phyloP scores from a whole-genome alignment of 2,113 vertebrate species.

The Pampusana beccarii region DNA sequence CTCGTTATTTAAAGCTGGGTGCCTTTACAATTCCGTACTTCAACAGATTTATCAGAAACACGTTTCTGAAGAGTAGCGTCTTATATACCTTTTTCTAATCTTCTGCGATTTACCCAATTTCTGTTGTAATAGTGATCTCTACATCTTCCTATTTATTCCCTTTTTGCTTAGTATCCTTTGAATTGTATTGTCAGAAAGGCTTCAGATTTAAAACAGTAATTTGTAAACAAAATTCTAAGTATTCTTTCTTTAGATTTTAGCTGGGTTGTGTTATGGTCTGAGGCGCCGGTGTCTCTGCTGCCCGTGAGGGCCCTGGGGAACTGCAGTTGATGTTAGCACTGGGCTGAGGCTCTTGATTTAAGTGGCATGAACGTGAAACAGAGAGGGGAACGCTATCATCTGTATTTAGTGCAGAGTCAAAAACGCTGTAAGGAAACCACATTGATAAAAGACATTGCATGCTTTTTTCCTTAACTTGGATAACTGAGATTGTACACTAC shows the following conservation, averaged over 20 bases:
- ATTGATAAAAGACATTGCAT: background rate
- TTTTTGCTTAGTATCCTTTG: background rate
- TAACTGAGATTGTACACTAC: background rate
- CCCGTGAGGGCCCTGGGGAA: background rate
- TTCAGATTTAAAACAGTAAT: background rate
- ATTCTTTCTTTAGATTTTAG: background rate
- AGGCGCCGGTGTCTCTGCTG: background rate
- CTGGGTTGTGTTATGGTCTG: background rate
- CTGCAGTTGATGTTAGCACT: background rate
- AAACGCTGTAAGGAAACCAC: background rate
- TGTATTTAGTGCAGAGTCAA: background rate
- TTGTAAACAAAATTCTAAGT: background rate
- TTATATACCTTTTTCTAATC: background rate
- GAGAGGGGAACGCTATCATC: background rate
- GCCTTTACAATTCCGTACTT: background rate
- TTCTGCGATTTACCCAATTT: background rate
- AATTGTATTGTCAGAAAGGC: background rate
- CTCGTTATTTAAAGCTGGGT: background rate
- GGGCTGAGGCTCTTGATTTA: background rate
- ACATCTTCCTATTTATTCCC: background rate
- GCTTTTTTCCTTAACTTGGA: background rate
- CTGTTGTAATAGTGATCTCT: background rate
- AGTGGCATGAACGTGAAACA: background rate
- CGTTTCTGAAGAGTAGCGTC: background rate
- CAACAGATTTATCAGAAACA: background rate